A percentile compares a stretch with the other conserved stretches of the same genome.
phyloP scores from a whole-genome alignment of 1,140 invertebrate genomes.

The Mizuhopecten yessoensis region DNA sequence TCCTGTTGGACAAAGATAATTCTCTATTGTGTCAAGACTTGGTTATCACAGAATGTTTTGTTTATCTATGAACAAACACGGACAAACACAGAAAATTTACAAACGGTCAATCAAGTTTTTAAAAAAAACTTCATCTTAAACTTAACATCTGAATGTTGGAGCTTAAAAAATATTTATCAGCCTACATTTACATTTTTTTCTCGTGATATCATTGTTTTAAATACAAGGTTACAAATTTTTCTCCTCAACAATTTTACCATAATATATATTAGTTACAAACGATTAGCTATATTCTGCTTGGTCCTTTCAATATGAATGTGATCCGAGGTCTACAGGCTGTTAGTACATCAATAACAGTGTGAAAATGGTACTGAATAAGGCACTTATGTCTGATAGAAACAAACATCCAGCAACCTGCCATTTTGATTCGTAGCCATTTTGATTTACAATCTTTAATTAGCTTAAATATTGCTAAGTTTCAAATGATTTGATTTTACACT shows the following conservation, averaged over 20 bases:
- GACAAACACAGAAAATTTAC: not conserved
- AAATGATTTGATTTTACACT: constrained; percentile 15
- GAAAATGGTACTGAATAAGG: not conserved
- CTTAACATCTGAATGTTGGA: not conserved
- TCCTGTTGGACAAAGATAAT: not conserved
- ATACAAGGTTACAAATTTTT: not conserved
- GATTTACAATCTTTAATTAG: not conserved
- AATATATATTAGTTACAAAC: not conserved
- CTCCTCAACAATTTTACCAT: not conserved
- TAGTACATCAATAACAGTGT: not conserved
- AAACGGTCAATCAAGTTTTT: not conserved
- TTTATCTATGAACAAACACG: not conserved
- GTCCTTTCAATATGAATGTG: not conserved
- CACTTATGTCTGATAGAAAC: not conserved
- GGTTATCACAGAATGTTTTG: constrained; percentile 18
- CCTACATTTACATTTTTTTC: not conserved
- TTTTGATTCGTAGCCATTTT: constrained; percentile 29
- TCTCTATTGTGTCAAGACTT: not conserved
- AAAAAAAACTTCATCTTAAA: not conserved
- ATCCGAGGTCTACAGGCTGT: not conserved
- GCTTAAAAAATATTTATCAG: not conserved
- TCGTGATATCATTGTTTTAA: not conserved
- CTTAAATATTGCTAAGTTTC: constrained; percentile 9
- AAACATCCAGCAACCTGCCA: constrained; percentile 15
- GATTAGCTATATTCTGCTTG: not conserved